Evolutionary conservation across 2,797 vertebrate genomes (phyloP), one percentile per base, ranked within the genome.

Genomic region (Cynopterus sphinx): DNA sequence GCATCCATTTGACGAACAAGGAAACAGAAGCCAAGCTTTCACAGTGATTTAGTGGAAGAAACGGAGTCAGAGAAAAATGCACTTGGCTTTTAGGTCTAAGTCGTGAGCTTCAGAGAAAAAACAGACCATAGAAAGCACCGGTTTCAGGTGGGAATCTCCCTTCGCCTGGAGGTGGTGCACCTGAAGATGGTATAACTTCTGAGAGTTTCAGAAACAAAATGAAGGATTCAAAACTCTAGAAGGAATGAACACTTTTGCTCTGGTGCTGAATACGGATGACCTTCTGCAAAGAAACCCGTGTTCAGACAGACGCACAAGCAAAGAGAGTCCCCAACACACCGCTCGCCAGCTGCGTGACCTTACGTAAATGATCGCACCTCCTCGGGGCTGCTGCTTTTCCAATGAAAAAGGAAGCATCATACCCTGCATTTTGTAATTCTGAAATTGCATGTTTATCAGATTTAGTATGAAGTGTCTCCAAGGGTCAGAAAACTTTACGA

Each of bases 401-500:
- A 73, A 61, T n/a, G 51, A 90, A 92, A 53, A 46, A 22, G 53
- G 57, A 96, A 87, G 22, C 61, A 61, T 36, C 67, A 9, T 67
- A 8, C 31, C 11, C 16, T 28, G 31, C 26, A 24, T 33, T 95
- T 77, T 46, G 87, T 65, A 87, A 49, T 59, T 94, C 31, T 91
- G n/a, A 55, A 91, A 92, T 26, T 49, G 24, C 31, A 82, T 31
- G 10, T 57, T 91, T 71, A 71, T 75, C 85, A 95, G 57, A 68
- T 91, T 79, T 87, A 91, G 57, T 36, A 59, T 13, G 53, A 89
- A 96, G 61, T 79, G 49, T 33, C 77, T 82, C 79, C 49, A 33
- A 81, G 67, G 75, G 33, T 87, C 79, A 70, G 84, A 85, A 91
- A 86, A 41, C 22, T 74, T 13, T 13, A 10, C 4, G 65, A 68